These are phyloP conservation scores for Lithophane ornitopus DNA, from an alignment of 2,888 invertebrate genomes.

Conservation along the genomic window DNA sequence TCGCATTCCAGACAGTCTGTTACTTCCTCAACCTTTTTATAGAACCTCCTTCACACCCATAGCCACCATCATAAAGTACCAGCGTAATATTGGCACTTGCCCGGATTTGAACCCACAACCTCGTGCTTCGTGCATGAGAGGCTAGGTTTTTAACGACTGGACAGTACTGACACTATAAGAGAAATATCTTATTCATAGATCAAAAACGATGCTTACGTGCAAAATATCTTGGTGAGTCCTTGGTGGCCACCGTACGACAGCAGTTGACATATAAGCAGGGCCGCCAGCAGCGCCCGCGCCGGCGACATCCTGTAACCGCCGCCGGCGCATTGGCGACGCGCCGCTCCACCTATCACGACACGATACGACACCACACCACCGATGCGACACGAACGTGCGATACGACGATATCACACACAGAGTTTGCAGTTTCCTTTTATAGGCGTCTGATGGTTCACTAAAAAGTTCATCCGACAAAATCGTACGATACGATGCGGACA, in stretches of 20 bases:
- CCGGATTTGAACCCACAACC: background rate
- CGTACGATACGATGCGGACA: conserved; percentile 9
- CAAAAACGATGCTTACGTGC: conserved; percentile 81
- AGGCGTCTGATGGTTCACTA: conserved; percentile 1
- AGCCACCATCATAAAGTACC: background rate
- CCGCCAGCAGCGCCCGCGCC: conserved; percentile 89
- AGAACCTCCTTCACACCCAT: background rate
- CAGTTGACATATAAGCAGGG: conserved; percentile 87
- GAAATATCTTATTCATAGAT: background rate
- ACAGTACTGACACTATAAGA: background rate
- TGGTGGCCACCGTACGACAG: conserved; percentile 89
- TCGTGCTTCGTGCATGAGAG: background rate
- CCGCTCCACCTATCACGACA: conserved; percentile 84
- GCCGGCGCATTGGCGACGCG: conserved; percentile 88
- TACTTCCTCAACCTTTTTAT: conserved; percentile 4
- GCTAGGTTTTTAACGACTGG: background rate
- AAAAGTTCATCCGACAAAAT: conserved; percentile 18
- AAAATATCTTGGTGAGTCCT: conserved; percentile 90
- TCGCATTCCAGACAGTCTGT: conserved; percentile 19
- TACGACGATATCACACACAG: conserved; percentile 38
- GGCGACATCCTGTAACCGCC: conserved; percentile 88
- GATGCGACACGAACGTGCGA: conserved; percentile 49
- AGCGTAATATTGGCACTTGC: background rate
- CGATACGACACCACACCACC: conserved; percentile 67
- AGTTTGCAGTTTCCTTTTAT: conserved; percentile 7